phyloP scores from a whole-genome alignment of 2,888 invertebrate species.

The Pemphredon lugubris region DNA sequence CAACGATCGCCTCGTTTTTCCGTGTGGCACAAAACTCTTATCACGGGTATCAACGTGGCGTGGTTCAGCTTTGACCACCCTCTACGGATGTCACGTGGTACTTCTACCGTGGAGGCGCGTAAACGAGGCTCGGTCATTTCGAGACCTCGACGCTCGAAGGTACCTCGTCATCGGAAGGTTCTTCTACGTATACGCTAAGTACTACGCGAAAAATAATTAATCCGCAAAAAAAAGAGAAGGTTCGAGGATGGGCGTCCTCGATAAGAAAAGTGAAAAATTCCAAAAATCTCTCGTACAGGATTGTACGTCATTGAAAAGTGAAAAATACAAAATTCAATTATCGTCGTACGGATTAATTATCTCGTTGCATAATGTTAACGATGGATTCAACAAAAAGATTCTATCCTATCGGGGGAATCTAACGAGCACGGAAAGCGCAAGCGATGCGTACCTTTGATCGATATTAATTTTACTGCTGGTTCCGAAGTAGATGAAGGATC shows the following conservation, averaged over 20 bases:
- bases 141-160: slow-evolving; percentile 14
- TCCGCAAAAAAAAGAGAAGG: background rate
- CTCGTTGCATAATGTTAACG: background rate
- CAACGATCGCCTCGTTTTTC: slow-evolving; percentile 36
- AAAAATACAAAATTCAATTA: background rate
- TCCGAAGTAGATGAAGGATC: slow-evolving; percentile 16
- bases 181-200: background rate
- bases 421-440: slow-evolving; percentile 39
- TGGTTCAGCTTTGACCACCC: slow-evolving; percentile 30
- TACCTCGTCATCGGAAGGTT: slow-evolving; percentile 3
- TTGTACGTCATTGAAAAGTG: too few relatives aligned
- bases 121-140: slow-evolving; percentile 22
- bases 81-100: slow-evolving; percentile 22
- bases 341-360: slow-evolving; percentile 4
- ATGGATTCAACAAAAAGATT: background rate
- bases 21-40: background rate
- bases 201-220: background rate
- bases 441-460: slow-evolving; percentile 62
- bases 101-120: slow-evolving; percentile 13
- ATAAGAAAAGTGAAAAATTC: too few relatives aligned
- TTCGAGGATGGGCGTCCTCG: background rate
- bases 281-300: too few relatives aligned
- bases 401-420: slow-evolving; percentile 20
- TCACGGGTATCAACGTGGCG: slow-evolving; percentile 21
- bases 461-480: slow-evolving; percentile 51